Base-by-base conservation (phyloP, 2,113 vertebrate species). In the Caloenas nicobarica region DNA sequence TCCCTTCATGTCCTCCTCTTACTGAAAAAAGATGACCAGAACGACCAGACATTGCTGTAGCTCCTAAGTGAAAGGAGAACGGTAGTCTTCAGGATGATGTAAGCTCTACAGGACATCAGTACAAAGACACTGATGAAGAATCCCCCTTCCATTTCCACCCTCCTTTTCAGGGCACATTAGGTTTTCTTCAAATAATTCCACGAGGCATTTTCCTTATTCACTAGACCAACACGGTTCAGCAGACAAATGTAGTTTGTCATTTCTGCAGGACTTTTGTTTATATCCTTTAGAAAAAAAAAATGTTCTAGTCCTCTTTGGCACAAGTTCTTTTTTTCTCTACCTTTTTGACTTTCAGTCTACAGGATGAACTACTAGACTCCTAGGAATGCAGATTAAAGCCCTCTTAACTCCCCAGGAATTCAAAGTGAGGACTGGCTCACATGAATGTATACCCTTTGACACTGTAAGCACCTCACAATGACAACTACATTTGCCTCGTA, bases 171-270 rank as follows among this genome's bases (percentile, higher is more conserved):
- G 44, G 40, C 65, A 68, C 31, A 64, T 88, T 92, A 81, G 40
- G 14, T 81, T 91, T 81, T 80, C 82, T 93, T 90, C 60, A 69
- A 21, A 33, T 96, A 94, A 93, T 81, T 79, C 81, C 77, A 90
- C 46, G 91, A 91, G 76, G 50, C 81, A 93, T 87, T 92, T 91
- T 93, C 69, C 76, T 93, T 92, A 94, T 85, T 96, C 89, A 89
- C 65, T 68, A 86, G 57, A 78, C 44, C 38, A 96, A 76, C 24
- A 86, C 22, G 44, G 48, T 86, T 94, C 83, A 66, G 34, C 53
- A 92, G 57, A 84, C 83, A 94, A 92, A 93, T 73, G 25, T 2
- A 87, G 29, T 78, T 89, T 93, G 94, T 84, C 61, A 91, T 95
- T 94, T 95, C 86, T 92, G 36, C 58, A 90, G 71, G 81, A 96